Evolutionary conservation across 2,888 invertebrate genomes (phyloP).

Genomic region (Calliphora vomitoria): DNA sequence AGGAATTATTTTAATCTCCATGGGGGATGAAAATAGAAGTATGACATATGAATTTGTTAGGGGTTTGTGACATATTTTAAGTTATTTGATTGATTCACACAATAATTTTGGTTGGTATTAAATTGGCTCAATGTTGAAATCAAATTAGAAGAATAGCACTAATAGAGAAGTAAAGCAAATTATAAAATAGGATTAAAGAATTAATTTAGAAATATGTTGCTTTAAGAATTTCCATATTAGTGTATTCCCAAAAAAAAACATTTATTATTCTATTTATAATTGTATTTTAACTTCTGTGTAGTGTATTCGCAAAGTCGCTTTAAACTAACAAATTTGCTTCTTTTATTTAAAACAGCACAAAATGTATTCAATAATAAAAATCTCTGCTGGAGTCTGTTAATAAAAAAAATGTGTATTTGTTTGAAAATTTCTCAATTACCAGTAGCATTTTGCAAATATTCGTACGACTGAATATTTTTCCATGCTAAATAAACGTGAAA

Average conservation of each 20-base stretch:
- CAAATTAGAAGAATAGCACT: too few species aligned
- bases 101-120: too few species aligned
- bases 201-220: too few species aligned
- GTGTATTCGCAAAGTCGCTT: not conserved
- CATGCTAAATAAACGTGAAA: not conserved
- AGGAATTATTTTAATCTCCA: not conserved
- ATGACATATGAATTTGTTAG: not conserved
- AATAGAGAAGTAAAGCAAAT: too few species aligned
- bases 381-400: constrained; percentile 20
- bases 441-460: constrained; percentile 34
- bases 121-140: too few species aligned
- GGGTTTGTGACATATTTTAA: not conserved
- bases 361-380: constrained; percentile 37
- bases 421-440: constrained; percentile 16
- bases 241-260: too few species aligned
- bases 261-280: too few species aligned
- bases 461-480: not conserved
- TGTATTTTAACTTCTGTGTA: not conserved
- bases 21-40: not conserved
- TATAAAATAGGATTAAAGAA: too few species aligned
- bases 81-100: not conserved
- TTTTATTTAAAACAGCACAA: not conserved
- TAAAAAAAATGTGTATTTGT: not conserved
- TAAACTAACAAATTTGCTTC: not conserved
- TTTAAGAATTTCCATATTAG: too few species aligned